Base-by-base conservation (phyloP, 2,113 vertebrate genomes). In the Centrocercus urophasianus region DNA sequence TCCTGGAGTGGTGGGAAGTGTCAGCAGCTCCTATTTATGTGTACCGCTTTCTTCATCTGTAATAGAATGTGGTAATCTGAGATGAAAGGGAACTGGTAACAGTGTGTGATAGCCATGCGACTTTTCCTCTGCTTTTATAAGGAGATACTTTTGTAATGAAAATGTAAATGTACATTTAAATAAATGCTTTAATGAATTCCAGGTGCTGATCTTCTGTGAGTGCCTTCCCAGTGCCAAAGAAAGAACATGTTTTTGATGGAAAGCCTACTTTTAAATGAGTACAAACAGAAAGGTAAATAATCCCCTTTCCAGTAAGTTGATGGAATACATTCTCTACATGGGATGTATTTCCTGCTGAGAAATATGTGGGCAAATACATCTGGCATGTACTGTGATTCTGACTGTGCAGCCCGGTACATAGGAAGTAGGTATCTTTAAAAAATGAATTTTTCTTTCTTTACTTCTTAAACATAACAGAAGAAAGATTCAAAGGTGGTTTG, bases 81-180 rank as follows among this genome's bases (percentile, higher is more conserved):
- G 75, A 16, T 19, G 32, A 25, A 66, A 54, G 27, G 8, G 11
- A 34, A 19, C 11, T 13, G 40, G 32, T 72, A 6, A 36, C 81
- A 77, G n/a, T 3, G 8, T 6, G 11, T 25, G 2, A 0, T 10
- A 60, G 47, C 11, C 0, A 0, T 10, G 19, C 34, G 34, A 52
- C 19, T 70, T 84, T 71, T 20, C 11, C n/a, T 8, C 30, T 60
- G 50, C 50, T 61, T 92, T 65, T 30, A 3, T 47, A 21, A 60
- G 52, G 34, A 10, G 34, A 64, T 45, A 36, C 22, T 28, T 54
- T 17, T 73, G 4, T 64, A 83, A 32, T 43, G 48, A 83, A 73
- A 91, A 74, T 19, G 16, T 45, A 75, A 78, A 45, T 18, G 19
- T 0, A 0, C 14, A 10, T 81, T 63, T 83, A 66, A 92, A 71